Base-by-base conservation (phyloP, 2,113 vertebrate species). In the Platichthys stellatus region DNA sequence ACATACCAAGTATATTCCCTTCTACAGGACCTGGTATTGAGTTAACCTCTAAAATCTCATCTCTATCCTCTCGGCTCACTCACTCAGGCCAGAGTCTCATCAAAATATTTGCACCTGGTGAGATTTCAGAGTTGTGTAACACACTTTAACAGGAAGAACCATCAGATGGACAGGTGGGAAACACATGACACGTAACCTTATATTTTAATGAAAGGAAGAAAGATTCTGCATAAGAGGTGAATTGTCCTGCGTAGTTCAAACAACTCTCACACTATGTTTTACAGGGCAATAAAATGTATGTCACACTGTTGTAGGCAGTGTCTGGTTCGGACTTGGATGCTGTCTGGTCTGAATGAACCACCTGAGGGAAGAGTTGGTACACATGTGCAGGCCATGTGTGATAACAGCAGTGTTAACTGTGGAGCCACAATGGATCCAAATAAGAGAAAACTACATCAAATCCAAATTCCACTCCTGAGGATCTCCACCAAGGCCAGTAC, bases 371-470 rank as follows among this genome's bases (percentile, higher is more conserved):
- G 66, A 63, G 54, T 31, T 35, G 5, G 61, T 58, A 21, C 51
- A 69, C 88, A 90, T 86, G 85, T 90, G 89, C 23, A 6, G 69
- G 26, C 85, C 85, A 89, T 76, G 64, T 89, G 88, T 86, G 59
- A 80, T 40, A 53, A 20, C 67, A 64, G 9, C 51, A 9, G 23
- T 20, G 17, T 80, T 49, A 58, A 45, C 31, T 56, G 3, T 43
- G 17, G 67, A 38, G 45, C 47, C 31, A 35, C 60, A 71, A 17
- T 31, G 24, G 78, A 64, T 70, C 60, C 13, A 43, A 40, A 51
- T 28, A 11, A 10, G 51, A 5, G 2, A 45, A 13, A 7, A 7
- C 28, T 28, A 59, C 23, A 23, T 21, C 56, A 14, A 58, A 15
- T 18, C 6, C 13, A 4, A 15, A 23, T 23, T 23, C n/a, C n/a